phyloP scores from a whole-genome alignment of 92 coral and sea anemone genomes.

The Porites rus region DNA sequence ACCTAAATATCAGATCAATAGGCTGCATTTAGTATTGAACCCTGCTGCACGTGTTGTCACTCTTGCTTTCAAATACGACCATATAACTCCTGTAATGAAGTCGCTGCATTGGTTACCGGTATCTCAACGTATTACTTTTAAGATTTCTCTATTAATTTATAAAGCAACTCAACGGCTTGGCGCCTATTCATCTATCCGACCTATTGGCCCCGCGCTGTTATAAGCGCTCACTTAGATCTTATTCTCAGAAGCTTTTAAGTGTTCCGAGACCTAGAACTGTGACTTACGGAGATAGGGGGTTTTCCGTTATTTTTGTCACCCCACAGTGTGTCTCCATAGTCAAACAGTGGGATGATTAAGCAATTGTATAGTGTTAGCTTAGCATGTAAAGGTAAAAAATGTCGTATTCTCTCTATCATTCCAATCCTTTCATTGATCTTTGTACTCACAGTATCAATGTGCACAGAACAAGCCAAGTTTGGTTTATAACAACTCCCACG shows the following conservation, averaged over 20 bases:
- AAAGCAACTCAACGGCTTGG: no score
- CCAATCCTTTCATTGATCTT: no score
- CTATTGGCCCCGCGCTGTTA: conserved; percentile 1
- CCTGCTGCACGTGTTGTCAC: neutral
- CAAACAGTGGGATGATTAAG: no score
- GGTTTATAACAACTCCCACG: no score
- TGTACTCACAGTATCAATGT: no score
- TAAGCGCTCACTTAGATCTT: conserved; percentile 14
- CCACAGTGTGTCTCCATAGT: no score
- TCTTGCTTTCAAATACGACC: neutral
- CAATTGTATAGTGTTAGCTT: no score
- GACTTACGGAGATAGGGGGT: no score
- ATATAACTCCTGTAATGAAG: conserved; percentile 13
- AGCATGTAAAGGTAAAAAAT: no score
- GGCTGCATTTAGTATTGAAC: conserved; percentile 5
- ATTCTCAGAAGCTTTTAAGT: neutral
- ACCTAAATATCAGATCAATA: neutral
- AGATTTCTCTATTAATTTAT: neutral
- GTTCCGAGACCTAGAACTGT: no score
- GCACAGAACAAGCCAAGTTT: no score
- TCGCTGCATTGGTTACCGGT: conserved; percentile 14
- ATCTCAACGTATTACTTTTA: conserved; percentile 16
- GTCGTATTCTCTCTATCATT: no score
- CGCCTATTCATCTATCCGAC: neutral
- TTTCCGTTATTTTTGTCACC: neutral